Conservation (phyloP, 2,888 invertebrate species). For the Cheilosia variabilis region DNA sequence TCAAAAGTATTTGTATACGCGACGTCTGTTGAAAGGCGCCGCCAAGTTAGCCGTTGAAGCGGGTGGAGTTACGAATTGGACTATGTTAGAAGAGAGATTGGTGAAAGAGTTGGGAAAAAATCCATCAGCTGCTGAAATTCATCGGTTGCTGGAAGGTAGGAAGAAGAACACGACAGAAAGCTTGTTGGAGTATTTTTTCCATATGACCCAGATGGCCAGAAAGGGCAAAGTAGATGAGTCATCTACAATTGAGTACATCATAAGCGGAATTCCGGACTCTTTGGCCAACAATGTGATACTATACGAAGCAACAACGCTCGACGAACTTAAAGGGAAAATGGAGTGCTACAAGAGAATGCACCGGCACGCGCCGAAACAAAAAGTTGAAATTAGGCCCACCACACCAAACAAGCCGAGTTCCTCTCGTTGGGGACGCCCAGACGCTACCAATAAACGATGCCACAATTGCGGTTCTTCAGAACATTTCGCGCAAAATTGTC, state of each 20-base stretch:
- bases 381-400: background rate
- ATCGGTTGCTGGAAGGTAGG: constrained; percentile 14
- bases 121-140: constrained; percentile 20
- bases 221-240: constrained; percentile 22
- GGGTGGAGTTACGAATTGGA: constrained; percentile 14
- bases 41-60: constrained; percentile 37
- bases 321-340: constrained; percentile 1
- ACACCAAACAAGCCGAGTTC: constrained; percentile 4
- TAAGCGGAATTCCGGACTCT: constrained; percentile 17
- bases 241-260: constrained; percentile 18
- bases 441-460: no score
- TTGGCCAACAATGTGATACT: constrained; percentile 6
- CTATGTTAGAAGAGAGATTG: constrained; percentile 14
- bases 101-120: constrained; percentile 24
- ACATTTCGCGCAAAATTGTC: background rate
- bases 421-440: no score
- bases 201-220: constrained; percentile 29
- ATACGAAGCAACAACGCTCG: constrained; percentile 15
- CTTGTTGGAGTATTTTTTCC: no score
- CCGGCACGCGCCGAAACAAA: constrained; percentile 11
- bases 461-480: no score
- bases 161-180: constrained; percentile 27
- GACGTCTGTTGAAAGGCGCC: constrained; percentile 23
- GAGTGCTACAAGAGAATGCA: constrained; percentile 15
- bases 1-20: constrained; percentile 32